Percentiles rank a stretch among this genome's conserved stretches.
These are phyloP conservation scores for Augochlorella aurata DNA, from an alignment of 2,888 invertebrate species.

Conservation along the genomic window DNA sequence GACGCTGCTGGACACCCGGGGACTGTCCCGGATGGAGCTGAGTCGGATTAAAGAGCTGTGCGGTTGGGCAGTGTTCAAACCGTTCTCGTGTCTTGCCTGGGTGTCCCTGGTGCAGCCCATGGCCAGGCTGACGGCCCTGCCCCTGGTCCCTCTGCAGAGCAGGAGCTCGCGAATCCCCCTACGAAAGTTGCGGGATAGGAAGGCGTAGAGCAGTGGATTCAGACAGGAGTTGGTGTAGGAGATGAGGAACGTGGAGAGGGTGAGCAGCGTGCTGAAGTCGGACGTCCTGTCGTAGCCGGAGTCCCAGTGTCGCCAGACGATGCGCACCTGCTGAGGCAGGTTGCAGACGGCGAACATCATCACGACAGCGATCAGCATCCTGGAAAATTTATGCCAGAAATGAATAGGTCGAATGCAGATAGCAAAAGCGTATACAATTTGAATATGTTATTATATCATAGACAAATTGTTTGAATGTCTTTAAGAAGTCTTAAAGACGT, in stretches of 20 bases:
- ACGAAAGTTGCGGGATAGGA: slow-evolving; percentile 91
- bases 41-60: slow-evolving; percentile 72
- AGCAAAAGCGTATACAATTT: too few relatives aligned
- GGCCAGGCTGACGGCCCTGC: slow-evolving; percentile 65
- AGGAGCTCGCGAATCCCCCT: slow-evolving; percentile 92
- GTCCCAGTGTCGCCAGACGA: slow-evolving; percentile 93
- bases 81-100: slow-evolving; percentile 67
- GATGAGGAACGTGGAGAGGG: slow-evolving; percentile 93
- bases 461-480: too few relatives aligned
- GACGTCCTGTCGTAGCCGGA: slow-evolving; percentile 71
- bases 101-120: slow-evolving; percentile 69
- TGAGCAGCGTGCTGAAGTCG: slow-evolving; percentile 89
- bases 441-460: too few relatives aligned
- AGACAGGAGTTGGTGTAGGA: slow-evolving; percentile 95
- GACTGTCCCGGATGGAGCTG: slow-evolving; percentile 71
- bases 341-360: slow-evolving; percentile 94
- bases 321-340: slow-evolving; percentile 93
- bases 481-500: too few relatives aligned
- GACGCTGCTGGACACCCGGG: slow-evolving; percentile 66
- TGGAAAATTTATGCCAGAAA: too few relatives aligned
- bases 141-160: slow-evolving; percentile 83
- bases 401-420: too few relatives aligned
- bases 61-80: slow-evolving; percentile 57
- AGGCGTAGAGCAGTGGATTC: slow-evolving; percentile 95
- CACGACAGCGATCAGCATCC: slow-evolving; percentile 94